Evolutionary conservation across 2,797 vertebrate species (phyloP).

Genomic region (Enteromius fasciolatus): DNA sequence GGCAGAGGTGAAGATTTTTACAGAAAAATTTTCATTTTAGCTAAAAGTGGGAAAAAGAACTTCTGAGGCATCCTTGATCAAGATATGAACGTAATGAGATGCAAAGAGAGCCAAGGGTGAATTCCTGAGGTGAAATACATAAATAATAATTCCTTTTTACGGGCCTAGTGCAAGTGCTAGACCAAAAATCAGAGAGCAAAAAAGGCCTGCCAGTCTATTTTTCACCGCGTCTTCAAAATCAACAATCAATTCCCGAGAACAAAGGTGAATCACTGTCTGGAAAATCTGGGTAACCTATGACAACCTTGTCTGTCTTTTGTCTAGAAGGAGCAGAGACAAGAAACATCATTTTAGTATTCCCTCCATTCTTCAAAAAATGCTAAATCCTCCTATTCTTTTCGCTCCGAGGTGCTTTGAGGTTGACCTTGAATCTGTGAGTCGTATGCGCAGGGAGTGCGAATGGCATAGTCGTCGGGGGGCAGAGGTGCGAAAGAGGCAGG

Average conservation of each 20-base stretch:
- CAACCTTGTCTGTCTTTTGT: constrained; percentile 40
- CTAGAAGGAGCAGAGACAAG: constrained; percentile 25
- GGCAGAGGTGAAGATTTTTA: constrained; percentile 30
- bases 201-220: neutral
- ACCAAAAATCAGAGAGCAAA: neutral
- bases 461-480: neutral
- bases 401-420: constrained; percentile 30
- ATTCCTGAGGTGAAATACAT: constrained; percentile 29
- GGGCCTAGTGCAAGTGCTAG: neutral
- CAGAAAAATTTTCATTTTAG: constrained; percentile 2
- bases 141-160: neutral
- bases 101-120: constrained; percentile 16
- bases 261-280: constrained; percentile 30
- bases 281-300: constrained; percentile 27
- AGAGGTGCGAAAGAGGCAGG: constrained; percentile 32
- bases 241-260: constrained; percentile 23
- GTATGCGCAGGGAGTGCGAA: constrained; percentile 2
- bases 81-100: constrained; percentile 41
- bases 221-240: neutral
- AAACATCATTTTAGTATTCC: constrained; percentile 28
- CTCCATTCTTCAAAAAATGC: constrained; percentile 37
- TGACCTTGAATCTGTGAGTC: constrained; percentile 51
- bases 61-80: constrained; percentile 28
- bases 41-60: constrained; percentile 12
- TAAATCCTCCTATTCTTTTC: constrained; percentile 43